Base-by-base conservation (phyloP, 2,888 invertebrate species). In the Stenchaetothrips biformis region DNA sequence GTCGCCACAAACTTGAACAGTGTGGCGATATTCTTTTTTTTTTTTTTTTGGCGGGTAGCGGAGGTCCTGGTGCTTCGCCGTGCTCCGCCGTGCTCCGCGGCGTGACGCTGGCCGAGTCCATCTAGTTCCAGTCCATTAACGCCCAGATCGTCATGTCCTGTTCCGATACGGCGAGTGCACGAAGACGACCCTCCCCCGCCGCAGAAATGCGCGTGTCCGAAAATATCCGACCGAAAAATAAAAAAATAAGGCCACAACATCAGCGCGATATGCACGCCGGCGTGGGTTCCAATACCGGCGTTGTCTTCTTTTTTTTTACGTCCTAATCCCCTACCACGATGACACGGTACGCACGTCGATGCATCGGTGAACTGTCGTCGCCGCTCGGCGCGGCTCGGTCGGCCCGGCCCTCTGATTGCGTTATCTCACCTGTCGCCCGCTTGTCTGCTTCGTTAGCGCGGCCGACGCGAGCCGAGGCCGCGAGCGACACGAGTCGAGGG, bases 401-500 rank as follows among this genome's bases (percentile, higher is more conserved):
- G 67, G 67, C 25, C 25, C 67, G 37, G 37, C 37, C 37, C 37
- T 37, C 67, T 74, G 67, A 74, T 74, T 74, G 67, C 67, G 67
- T 74, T 74, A 74, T 74, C 67, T 74, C 67, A 74, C 67, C 67
- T 74, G 67, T 74, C 67, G 67, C 11, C 67, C 67, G 67, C 67
- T 74, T 74, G 67, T 74, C 67, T 74, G 67, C 67, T 74, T 74
- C 67, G 67, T 74, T 74, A 74, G 67, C 67, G 25, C 67, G 21
- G 21, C 21, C 37, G 37, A 37, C 37, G 37, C 37, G 37, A 4
- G 37, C 37, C 37, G 37, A 37, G 37, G 37, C 37, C 37, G 37
- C 37, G 37, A 37, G 37, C 37, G 37, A 37, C 37, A 37, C 37
- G 37, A 37, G 37, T 37, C 37, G 37, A 37, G 2, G 37, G 37